These are phyloP conservation scores for Trichogramma evanescens DNA, from an alignment of 2,888 invertebrate genomes.

Conservation along the genomic window DNA sequence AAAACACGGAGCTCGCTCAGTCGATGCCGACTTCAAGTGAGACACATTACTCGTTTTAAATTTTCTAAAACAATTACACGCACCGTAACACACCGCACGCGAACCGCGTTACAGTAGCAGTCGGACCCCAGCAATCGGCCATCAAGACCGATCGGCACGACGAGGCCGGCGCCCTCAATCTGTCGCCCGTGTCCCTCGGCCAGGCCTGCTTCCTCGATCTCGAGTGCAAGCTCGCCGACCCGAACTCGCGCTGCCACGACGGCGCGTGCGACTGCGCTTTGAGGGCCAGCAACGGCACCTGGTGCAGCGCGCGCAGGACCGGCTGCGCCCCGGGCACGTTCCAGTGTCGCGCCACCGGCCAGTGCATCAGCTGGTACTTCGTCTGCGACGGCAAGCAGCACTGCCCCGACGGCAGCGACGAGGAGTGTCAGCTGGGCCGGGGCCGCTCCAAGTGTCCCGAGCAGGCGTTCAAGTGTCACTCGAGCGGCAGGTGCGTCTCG, in stretches of 20 bases:
- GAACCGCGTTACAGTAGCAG: background rate
- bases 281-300: conserved; percentile 50
- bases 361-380: conserved; percentile 88
- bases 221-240: conserved; percentile 76
- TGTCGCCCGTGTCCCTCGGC: conserved; percentile 64
- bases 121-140: conserved; percentile 19
- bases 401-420: conserved; percentile 81
- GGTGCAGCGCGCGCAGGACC: conserved; percentile 64
- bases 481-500: conserved; percentile 67
- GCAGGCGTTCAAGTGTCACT: conserved; percentile 66
- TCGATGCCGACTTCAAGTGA: conserved; percentile 26
- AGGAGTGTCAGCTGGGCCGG: conserved; percentile 59
- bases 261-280: conserved; percentile 72
- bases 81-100: background rate
- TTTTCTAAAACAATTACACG: background rate
- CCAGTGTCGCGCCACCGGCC: conserved; percentile 77
- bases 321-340: conserved; percentile 83
- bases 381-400: conserved; percentile 82
- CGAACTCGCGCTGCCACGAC: conserved; percentile 65
- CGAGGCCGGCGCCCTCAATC: conserved; percentile 16
- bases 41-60: too few species aligned
- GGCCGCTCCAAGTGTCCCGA: conserved; percentile 56
- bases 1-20: conserved; percentile 30
- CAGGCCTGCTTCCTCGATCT: conserved; percentile 66
- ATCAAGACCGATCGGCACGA: conserved; percentile 42